A percentile compares a stretch with the other conserved stretches of the same genome.
These are phyloP conservation scores for Rhagologus leucostigma DNA, from an alignment of 2,113 vertebrate genomes.

Conservation along the genomic window DNA sequence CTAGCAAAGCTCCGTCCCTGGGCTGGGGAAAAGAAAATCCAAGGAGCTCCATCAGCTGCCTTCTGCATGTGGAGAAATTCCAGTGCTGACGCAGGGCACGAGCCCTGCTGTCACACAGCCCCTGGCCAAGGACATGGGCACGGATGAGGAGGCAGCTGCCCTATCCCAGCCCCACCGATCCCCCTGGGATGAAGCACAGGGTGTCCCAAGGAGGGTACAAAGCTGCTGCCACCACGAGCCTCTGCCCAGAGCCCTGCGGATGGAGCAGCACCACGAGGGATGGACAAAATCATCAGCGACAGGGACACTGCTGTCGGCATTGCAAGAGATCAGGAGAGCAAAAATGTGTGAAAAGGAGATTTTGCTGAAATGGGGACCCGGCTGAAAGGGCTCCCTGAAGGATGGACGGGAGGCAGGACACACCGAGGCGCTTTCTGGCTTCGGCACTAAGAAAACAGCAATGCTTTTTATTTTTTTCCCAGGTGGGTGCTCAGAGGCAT, in stretches of 20 bases:
- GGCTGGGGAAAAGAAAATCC: background rate
- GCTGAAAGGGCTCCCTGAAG: background rate
- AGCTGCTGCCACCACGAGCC: background rate
- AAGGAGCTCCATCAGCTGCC: background rate
- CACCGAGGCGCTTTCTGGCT: accelerated
- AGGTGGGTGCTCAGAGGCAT: background rate
- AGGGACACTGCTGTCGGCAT: accelerated
- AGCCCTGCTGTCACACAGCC: background rate
- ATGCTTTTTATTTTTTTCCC: background rate
- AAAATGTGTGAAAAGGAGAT: background rate
- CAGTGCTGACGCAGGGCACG: accelerated
- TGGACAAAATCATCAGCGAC: accelerated
- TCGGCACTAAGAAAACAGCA: accelerated
- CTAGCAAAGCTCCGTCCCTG: background rate
- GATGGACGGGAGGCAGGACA: background rate
- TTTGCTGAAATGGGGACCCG: accelerated
- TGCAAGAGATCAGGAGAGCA: background rate
- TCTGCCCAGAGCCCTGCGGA: background rate
- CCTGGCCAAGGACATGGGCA: accelerated
- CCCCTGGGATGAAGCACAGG: background rate
- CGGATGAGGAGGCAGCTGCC: background rate
- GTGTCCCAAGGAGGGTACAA: background rate
- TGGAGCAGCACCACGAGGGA: background rate
- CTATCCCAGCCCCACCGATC: accelerated
- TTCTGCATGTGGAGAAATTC: background rate